Percentiles rank a stretch among this genome's conserved stretches.
phyloP scores from a whole-genome alignment of 2,113 vertebrate species.

The Forbesichthys papilliferus region DNA sequence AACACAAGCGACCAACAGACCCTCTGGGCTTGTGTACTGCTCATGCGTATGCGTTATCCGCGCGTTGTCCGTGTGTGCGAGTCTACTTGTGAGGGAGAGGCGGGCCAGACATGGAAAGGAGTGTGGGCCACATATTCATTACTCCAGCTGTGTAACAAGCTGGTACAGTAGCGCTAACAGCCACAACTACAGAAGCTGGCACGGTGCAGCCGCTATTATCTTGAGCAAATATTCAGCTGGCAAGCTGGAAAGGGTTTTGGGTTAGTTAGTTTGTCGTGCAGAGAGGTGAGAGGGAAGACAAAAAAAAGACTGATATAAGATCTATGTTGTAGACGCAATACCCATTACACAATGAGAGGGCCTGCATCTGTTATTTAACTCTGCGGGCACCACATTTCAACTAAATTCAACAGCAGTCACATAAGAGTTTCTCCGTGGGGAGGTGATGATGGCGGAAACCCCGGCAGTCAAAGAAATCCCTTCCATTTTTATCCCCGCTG shows the following conservation, averaged over 20 bases:
- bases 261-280: constrained; percentile 13
- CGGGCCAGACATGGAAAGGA: constrained; percentile 11
- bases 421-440: constrained; percentile 31
- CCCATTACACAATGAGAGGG: constrained; percentile 45
- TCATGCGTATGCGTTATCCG: neutral
- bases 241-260: constrained; percentile 9
- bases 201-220: constrained; percentile 59
- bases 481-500: constrained; percentile 52
- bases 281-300: constrained; percentile 29
- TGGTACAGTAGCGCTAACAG: constrained; percentile 57
- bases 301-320: constrained; percentile 3
- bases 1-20: neutral
- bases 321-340: constrained; percentile 37
- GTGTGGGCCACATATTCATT: constrained; percentile 48
- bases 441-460: constrained; percentile 33
- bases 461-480: constrained; percentile 69
- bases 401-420: constrained; percentile 44
- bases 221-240: constrained; percentile 61
- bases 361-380: constrained; percentile 54
- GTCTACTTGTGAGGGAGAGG: neutral
- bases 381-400: constrained; percentile 28
- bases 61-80: neutral
- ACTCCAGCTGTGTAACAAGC: constrained; percentile 71
- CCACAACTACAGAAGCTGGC: constrained; percentile 67
- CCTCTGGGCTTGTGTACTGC: constrained; percentile 2